Conservation (phyloP, 2,797 vertebrate genomes). For the Dendrocincla tyrannina region DNA sequence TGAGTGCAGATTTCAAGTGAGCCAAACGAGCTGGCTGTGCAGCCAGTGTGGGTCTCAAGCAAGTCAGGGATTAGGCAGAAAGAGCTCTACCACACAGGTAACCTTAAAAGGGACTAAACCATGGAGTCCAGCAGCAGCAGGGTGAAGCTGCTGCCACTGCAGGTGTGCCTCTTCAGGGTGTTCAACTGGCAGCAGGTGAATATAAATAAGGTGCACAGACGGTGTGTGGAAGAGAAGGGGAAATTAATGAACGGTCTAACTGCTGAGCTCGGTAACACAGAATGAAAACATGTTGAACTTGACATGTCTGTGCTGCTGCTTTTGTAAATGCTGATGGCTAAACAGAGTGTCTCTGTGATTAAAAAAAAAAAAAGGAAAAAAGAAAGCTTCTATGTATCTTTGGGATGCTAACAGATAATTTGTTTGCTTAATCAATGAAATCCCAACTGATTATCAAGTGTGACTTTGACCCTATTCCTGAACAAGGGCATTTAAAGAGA, state of each 20-base stretch:
- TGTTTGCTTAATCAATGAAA: neutral
- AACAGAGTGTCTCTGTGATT: neutral
- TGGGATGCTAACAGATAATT: neutral
- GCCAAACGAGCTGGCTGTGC: neutral
- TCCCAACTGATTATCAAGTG: neutral
- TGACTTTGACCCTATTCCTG: neutral
- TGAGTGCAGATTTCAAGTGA: neutral
- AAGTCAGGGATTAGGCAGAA: neutral
- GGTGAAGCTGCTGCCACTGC: slow-evolving; percentile 2
- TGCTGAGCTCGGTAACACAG: neutral
- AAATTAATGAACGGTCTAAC: slow-evolving; percentile 37
- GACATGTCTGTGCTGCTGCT: slow-evolving; percentile 24
- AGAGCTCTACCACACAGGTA: neutral
- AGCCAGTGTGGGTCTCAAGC: neutral
- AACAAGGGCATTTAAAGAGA: neutral
- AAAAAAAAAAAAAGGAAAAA: neutral
- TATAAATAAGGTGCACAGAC: slow-evolving; percentile 47
- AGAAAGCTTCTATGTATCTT: neutral
- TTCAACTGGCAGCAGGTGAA: slow-evolving; percentile 29
- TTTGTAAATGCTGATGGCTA: slow-evolving; percentile 34
- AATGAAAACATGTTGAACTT: slow-evolving; percentile 54
- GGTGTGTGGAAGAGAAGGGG: neutral
- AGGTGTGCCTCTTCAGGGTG: slow-evolving; percentile 39
- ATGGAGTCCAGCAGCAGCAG: neutral
- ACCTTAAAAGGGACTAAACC: neutral